Evolutionary conservation across 2,888 invertebrate genomes (phyloP), one percentile per base, ranked within the genome.

Genomic region (Drosophila peninsularis): DNA sequence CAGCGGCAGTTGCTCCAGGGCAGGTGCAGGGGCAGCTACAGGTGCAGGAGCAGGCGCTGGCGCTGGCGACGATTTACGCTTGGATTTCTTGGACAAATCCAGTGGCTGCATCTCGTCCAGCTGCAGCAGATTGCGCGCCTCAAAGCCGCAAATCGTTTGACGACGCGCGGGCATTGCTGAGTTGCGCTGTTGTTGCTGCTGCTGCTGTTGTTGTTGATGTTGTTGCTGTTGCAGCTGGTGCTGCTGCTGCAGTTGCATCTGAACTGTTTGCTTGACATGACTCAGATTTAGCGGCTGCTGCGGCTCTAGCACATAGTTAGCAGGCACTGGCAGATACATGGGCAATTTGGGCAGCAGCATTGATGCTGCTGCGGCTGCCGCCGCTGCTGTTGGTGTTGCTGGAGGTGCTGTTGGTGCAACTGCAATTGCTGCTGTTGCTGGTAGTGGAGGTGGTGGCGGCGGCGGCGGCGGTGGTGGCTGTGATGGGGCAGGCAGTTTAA

Each of bases 71-170:
- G 65, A 57, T 39, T 61, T 80, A 2, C 82, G 66, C 34, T 61
- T 80, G 0, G 90, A 75, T 68, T 92, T 92, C 60, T 91, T 91
- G 0, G 92, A 91, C 34, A 92, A 69, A 65, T 92, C 91, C 50
- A 92, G 75, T 14, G 92, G 91, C 53, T 91, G 90, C 76, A 91
- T 83, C 49, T 91, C 92, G 53, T 91, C 89, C 62, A 76, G 56
- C 5, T 73, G 57, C 21, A 90, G 50, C 62, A 87, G 58, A 52
- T 90, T 87, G 5, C 89, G 74, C 2, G 82, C 89, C 62, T 91
- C 91, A 56, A 90, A 89, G n/a, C 91, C 91, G 49, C 90, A 90
- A 45, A 91, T 91, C 10, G 91, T 91, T 78, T 90, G 90, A 53
- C 91, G 73, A 52, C 91, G 81, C 14, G 80, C 70, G 0, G 90